These are phyloP conservation scores for Drosophila pegasa DNA, from an alignment of 2,888 invertebrate genomes.

Conservation along the genomic window DNA sequence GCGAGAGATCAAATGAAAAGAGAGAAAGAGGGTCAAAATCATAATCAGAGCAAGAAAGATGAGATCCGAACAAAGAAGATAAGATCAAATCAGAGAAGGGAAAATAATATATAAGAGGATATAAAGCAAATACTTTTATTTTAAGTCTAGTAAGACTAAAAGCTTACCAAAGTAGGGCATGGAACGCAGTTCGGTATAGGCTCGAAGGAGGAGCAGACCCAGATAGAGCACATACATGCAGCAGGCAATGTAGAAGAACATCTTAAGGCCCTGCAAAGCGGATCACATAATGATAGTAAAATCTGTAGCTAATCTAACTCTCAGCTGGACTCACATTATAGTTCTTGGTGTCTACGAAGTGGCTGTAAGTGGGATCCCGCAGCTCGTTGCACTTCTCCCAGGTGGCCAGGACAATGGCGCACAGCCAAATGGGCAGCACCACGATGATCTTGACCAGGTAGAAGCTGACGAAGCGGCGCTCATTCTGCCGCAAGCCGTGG, in stretches of 20 bases:
- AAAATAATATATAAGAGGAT: not conserved
- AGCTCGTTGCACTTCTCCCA: slow-evolving; percentile 96
- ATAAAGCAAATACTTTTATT: not conserved
- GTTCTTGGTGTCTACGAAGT: slow-evolving; percentile 92
- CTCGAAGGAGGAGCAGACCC: slow-evolving; percentile 92
- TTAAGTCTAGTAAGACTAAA: not conserved
- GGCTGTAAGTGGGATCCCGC: slow-evolving; percentile 96
- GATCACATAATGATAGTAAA: not conserved
- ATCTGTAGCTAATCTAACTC: not conserved
- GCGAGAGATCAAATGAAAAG: not conserved
- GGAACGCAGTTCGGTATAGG: slow-evolving; percentile 96
- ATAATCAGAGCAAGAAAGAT: not conserved
- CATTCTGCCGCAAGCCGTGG: slow-evolving; percentile 97
- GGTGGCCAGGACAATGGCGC: slow-evolving; percentile 93
- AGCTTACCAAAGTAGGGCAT: slow-evolving; percentile 98
- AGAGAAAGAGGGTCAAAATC: too few relatives aligned
- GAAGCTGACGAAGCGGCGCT: slow-evolving; percentile 93
- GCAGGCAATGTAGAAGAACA: slow-evolving; percentile 94
- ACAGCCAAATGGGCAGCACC: slow-evolving; percentile 94
- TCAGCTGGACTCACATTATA: slow-evolving; percentile 88
- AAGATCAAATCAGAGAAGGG: too few relatives aligned
- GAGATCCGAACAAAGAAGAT: not conserved
- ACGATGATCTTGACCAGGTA: slow-evolving; percentile 95
- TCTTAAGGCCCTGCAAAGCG: slow-evolving; percentile 92
- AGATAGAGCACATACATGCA: slow-evolving; percentile 94